A percentile compares a stretch with the other conserved stretches of the same genome.
Evolutionary conservation across 64 coral and sea anemone genomes (phyloP).

Genomic region (Trachythela sp.): DNA sequence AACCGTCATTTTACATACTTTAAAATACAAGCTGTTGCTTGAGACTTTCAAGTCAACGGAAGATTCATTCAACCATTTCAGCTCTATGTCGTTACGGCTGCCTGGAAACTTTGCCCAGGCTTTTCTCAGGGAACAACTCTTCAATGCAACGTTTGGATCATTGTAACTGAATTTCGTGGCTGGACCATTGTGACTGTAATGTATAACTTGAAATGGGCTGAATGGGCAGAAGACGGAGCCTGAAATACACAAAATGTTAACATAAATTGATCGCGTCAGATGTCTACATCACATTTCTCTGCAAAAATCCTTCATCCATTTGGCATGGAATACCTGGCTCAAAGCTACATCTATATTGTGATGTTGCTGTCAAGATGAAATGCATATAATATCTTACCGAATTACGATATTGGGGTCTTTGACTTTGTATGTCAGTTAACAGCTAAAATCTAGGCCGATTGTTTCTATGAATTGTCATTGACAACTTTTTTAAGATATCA

Average conservation of each 20-base stretch:
- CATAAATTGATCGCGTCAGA: too few relatives aligned
- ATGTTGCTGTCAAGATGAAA: too few relatives aligned
- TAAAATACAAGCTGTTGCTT: background rate
- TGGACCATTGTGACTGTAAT: background rate
- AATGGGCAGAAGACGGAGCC: background rate
- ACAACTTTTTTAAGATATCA: too few relatives aligned
- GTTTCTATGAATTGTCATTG: too few relatives aligned
- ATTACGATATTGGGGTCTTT: too few relatives aligned
- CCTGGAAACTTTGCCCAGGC: background rate
- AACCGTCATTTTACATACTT: background rate
- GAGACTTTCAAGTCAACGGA: background rate
- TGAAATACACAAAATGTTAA: background rate
- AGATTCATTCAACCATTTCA: background rate
- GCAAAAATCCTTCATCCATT: too few relatives aligned
- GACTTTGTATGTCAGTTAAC: too few relatives aligned
- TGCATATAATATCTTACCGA: too few relatives aligned
- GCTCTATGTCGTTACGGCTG: background rate
- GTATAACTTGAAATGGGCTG: background rate
- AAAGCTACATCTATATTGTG: too few relatives aligned
- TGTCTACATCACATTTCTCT: too few relatives aligned
- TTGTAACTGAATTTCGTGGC: background rate
- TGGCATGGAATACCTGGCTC: too few relatives aligned
- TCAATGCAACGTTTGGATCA: background rate
- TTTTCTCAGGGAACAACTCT: background rate
- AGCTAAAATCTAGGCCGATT: too few relatives aligned